Conservation (phyloP, 1,140 invertebrate genomes). For the Brachionus asplanchnoidis region DNA sequence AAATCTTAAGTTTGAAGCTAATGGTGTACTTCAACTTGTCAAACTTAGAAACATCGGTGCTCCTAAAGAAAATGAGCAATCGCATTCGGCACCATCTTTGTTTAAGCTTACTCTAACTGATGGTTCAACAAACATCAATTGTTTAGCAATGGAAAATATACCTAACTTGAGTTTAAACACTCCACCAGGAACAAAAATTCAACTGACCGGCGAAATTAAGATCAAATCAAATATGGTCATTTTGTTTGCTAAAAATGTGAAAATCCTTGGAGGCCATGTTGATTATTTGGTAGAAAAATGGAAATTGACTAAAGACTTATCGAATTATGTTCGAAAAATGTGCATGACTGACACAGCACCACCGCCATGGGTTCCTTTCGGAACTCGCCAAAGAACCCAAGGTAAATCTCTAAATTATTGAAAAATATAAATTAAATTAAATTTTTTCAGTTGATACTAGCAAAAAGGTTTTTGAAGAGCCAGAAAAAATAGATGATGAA, state of each 20-base stretch:
- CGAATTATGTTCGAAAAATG: not conserved
- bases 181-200: conserved; percentile 25
- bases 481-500: not conserved
- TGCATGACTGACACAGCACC: not conserved
- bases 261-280: conserved; percentile 31
- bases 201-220: not conserved
- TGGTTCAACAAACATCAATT: not conserved
- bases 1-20: not conserved
- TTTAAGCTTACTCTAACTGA: not conserved
- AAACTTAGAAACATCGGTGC: conserved; percentile 12
- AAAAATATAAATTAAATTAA: not conserved
- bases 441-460: conserved; percentile 14
- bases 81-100: not conserved
- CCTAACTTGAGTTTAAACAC: not conserved
- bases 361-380: conserved; percentile 35
- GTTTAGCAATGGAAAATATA: not conserved
- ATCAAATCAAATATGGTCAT: not conserved
- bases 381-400: not conserved
- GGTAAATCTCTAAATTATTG: not conserved
- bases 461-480: conserved; percentile 16
- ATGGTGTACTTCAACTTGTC: not conserved
- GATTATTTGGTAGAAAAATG: conserved; percentile 26
- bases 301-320: conserved; percentile 29
- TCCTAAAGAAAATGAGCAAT: conserved; percentile 23
- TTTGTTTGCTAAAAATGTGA: not conserved